phyloP scores from a whole-genome alignment of 2,113 vertebrate species.

The Theropithecus gelada region DNA sequence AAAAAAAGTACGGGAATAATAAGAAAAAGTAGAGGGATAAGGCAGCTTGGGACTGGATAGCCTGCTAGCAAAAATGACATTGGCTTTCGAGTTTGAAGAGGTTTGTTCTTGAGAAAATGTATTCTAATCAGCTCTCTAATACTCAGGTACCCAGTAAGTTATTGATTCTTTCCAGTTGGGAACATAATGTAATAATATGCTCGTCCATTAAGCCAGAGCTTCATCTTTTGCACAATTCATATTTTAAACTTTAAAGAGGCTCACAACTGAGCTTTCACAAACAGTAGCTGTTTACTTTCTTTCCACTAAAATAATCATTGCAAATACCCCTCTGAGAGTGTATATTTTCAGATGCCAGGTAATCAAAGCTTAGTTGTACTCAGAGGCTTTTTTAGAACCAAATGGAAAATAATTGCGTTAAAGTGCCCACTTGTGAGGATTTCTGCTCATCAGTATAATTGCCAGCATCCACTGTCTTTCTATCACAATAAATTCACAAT shows the following conservation, averaged over 20 bases:
- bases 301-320: slow-evolving; percentile 61
- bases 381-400: slow-evolving; percentile 48
- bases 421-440: slow-evolving; percentile 78
- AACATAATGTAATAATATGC: background rate
- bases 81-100: slow-evolving; percentile 30
- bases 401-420: slow-evolving; percentile 83
- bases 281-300: slow-evolving; percentile 56
- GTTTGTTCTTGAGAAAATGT: slow-evolving; percentile 2
- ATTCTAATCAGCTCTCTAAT: background rate
- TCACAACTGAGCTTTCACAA: slow-evolving; percentile 36
- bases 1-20: background rate
- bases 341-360: slow-evolving; percentile 78
- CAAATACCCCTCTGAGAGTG: slow-evolving; percentile 74
- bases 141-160: background rate
- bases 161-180: background rate
- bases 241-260: slow-evolving; percentile 69
- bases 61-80: background rate
- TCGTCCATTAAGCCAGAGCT: background rate
- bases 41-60: background rate
- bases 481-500: slow-evolving; percentile 78
- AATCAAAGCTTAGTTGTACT: slow-evolving; percentile 78
- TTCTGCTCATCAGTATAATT: slow-evolving; percentile 81
- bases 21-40: background rate
- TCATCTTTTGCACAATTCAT: slow-evolving; percentile 54
- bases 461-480: slow-evolving; percentile 76